Percentiles rank a stretch among this genome's conserved stretches.
Evolutionary conservation across 1,140 invertebrate species (phyloP).

Genomic region (Penaeus vannamei): DNA sequence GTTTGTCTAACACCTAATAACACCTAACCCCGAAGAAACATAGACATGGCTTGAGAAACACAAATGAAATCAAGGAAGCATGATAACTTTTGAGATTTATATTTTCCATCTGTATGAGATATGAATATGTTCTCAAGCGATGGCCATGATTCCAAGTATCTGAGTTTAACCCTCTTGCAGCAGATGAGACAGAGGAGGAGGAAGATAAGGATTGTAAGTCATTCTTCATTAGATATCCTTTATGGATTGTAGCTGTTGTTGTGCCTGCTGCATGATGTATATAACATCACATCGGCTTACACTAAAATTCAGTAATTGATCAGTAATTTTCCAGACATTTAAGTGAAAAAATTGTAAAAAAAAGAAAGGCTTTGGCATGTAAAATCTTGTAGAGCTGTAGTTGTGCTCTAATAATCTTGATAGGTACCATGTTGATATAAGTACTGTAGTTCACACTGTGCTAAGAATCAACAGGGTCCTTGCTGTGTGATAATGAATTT

Average conservation of each 20-base stretch:
- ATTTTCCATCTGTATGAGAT: not conserved
- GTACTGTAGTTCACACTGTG: too few relatives aligned
- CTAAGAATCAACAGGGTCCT: too few relatives aligned
- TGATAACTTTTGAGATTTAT: not conserved
- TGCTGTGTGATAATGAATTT: too few relatives aligned
- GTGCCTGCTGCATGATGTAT: not conserved
- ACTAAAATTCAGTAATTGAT: too few relatives aligned
- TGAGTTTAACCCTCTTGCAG: slow-evolving; percentile 46
- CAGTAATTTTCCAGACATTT: too few relatives aligned
- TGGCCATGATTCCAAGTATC: slow-evolving; percentile 13
- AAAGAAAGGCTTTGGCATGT: too few relatives aligned
- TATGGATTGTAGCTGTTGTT: not conserved
- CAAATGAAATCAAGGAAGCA: not conserved
- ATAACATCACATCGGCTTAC: too few relatives aligned
- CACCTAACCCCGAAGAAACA: slow-evolving; percentile 3
- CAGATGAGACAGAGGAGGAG: slow-evolving; percentile 59
- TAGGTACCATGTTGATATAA: too few relatives aligned
- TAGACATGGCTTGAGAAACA: slow-evolving; percentile 42
- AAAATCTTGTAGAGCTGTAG: too few relatives aligned
- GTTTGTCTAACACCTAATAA: not conserved
- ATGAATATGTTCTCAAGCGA: slow-evolving; percentile 4
- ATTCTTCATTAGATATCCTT: not conserved
- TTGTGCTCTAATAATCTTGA: too few relatives aligned
- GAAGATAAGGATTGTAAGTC: slow-evolving; percentile 62
- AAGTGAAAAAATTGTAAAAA: too few relatives aligned